Conservation (phyloP, 2,113 vertebrate genomes). For the Barnardius zonarius region DNA sequence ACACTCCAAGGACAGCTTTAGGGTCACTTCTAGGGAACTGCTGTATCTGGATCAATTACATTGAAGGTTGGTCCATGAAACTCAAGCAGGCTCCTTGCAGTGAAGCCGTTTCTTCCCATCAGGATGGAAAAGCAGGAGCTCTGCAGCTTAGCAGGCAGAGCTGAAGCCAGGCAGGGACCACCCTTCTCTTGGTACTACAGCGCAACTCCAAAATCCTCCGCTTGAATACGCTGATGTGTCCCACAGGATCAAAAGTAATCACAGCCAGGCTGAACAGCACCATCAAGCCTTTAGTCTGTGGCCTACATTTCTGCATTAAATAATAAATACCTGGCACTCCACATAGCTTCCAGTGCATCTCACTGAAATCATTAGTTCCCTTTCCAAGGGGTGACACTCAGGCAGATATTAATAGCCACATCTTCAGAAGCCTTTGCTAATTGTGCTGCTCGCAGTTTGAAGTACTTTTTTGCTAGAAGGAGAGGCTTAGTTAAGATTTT, state of each 20-base stretch:
- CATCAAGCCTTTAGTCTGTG: neutral
- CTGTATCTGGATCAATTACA: neutral
- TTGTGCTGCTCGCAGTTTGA: conserved; percentile 33
- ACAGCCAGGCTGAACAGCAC: neutral
- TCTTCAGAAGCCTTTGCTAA: conserved; percentile 43
- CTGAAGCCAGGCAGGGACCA: neutral
- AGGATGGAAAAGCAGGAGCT: neutral
- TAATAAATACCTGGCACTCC: conserved; percentile 58
- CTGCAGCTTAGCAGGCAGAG: neutral
- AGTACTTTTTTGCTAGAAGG: conserved; percentile 1
- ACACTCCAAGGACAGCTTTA: neutral
- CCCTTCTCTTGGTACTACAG: neutral
- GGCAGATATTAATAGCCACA: conserved; percentile 42
- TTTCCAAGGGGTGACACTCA: conserved; percentile 14
- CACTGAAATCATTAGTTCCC: conserved; percentile 26
- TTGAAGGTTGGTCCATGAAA: rapidly evolving
- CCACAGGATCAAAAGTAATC: conserved; percentile 48
- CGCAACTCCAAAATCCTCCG: neutral
- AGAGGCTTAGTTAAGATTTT: conserved; percentile 40
- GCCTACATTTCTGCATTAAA: conserved; percentile 64
- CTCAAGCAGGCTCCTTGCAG: neutral
- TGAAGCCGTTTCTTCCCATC: neutral
- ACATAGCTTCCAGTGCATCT: conserved; percentile 43
- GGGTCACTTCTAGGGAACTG: neutral
- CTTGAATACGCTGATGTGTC: neutral